Conservation (phyloP, 2,888 invertebrate species). For the Hoplodrina blanda region DNA sequence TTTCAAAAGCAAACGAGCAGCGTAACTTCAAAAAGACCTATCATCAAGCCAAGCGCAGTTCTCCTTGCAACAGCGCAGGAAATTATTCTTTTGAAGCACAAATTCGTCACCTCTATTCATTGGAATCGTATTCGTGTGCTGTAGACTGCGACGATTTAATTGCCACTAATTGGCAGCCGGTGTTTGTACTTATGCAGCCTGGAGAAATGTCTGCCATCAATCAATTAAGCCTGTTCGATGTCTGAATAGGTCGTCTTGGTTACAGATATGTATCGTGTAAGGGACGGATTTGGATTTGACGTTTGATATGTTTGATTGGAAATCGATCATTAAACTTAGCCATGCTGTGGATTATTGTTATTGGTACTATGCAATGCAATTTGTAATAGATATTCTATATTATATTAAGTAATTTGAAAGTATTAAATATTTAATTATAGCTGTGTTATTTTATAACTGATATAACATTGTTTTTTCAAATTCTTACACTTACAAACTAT, state of each 20-base stretch:
- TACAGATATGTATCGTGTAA: slow-evolving; percentile 18
- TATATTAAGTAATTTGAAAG: too few species aligned
- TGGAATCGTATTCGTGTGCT: slow-evolving; percentile 47
- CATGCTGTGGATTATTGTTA: background rate
- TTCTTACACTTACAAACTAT: too few species aligned
- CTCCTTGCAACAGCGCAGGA: slow-evolving; percentile 10
- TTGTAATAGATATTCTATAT: background rate
- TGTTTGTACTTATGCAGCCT: slow-evolving; percentile 38
- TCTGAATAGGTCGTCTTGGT: slow-evolving; percentile 22
- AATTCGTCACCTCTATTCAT: slow-evolving; percentile 56
- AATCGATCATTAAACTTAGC: background rate
- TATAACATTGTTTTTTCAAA: too few species aligned
- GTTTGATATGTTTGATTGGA: slow-evolving; percentile 18
- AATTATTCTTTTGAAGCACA: slow-evolving; percentile 55
- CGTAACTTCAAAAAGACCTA: slow-evolving; percentile 50
- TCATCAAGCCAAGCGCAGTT: slow-evolving; percentile 45
- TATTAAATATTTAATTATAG: too few species aligned
- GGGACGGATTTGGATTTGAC: slow-evolving; percentile 16
- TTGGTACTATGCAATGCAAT: background rate
- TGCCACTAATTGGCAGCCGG: slow-evolving; percentile 47
- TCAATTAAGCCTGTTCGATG: slow-evolving; percentile 34
- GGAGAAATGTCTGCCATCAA: slow-evolving; percentile 30
- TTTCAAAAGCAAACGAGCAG: slow-evolving; percentile 55
- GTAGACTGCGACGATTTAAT: slow-evolving; percentile 48
- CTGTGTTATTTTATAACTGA: too few species aligned